A percentile compares a stretch with the other conserved stretches of the same genome.
Evolutionary conservation across 2,888 invertebrate genomes (phyloP).

Genomic region (Trissolcus brochymenae): DNA sequence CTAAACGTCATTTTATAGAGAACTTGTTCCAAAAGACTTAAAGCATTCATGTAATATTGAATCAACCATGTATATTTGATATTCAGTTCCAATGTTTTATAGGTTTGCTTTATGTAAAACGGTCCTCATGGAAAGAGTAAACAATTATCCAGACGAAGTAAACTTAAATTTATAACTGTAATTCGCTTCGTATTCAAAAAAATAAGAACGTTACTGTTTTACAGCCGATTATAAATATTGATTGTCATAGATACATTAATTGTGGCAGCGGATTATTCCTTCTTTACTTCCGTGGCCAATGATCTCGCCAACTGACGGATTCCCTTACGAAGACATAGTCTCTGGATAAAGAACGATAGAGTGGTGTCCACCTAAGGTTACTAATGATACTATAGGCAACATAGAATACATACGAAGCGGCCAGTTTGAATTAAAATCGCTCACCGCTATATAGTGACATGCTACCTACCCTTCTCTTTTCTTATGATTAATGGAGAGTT

Average conservation of each 20-base stretch:
- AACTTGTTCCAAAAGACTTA: no score
- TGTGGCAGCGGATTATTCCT: constrained; percentile 35
- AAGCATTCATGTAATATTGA: no score
- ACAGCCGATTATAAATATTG: no score
- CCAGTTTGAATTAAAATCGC: constrained; percentile 76
- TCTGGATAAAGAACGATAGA: constrained; percentile 75
- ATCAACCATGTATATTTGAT: no score
- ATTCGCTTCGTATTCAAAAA: no score
- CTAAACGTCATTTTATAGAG: no score
- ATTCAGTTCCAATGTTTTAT: no score
- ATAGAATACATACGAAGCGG: constrained; percentile 75
- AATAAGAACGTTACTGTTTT: no score
- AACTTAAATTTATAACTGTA: no score
- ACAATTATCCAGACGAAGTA: no score
- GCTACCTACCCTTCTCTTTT: constrained; percentile 70
- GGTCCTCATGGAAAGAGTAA: no score
- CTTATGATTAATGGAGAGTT: constrained; percentile 77
- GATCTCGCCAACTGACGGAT: constrained; percentile 64
- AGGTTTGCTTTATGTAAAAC: no score
- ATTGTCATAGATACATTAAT: constrained; percentile 15
- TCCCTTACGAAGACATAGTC: constrained; percentile 68
- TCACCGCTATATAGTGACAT: constrained; percentile 67
- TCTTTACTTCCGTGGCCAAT: constrained; percentile 59
- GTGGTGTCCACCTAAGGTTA: constrained; percentile 75
- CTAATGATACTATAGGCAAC: constrained; percentile 74